These are phyloP conservation scores for Nyctalus aviator DNA, from an alignment of 2,797 vertebrate genomes.

Conservation along the genomic window DNA sequence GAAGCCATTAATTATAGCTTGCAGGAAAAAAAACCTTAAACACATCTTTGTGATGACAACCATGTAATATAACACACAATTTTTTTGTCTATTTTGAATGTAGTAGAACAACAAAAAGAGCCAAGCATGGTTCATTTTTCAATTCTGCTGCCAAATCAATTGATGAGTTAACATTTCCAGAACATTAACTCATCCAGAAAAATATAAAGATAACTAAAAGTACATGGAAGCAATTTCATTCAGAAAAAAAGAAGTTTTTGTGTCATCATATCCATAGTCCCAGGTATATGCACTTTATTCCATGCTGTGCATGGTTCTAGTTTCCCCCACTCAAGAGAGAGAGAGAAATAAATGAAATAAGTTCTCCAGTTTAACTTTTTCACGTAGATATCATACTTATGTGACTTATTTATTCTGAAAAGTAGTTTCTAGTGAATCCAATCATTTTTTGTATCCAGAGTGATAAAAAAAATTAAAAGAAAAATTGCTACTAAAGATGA, in stretches of 20 bases:
- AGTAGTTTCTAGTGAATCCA: constrained; percentile 34
- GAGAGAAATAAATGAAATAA: not conserved
- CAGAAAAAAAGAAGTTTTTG: not conserved
- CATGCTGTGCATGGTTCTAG: not conserved
- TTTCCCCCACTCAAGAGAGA: not conserved
- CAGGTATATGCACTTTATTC: not conserved
- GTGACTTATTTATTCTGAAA: constrained; percentile 42
- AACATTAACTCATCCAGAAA: not conserved
- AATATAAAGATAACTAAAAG: constrained; percentile 22
- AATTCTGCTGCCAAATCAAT: not conserved
- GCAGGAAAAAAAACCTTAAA: not conserved
- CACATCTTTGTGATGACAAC: not conserved
- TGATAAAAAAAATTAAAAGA: constrained; percentile 69
- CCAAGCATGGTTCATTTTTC: not conserved
- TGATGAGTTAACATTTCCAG: not conserved
- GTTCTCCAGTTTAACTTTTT: constrained; percentile 45
- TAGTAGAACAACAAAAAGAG: not conserved
- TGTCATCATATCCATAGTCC: not conserved
- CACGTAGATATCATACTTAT: not conserved
- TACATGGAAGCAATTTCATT: not conserved
- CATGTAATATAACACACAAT: not conserved
- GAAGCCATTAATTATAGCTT: not conserved
- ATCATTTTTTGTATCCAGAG: constrained; percentile 18
- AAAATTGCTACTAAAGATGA: constrained; percentile 46
- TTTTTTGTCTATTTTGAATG: not conserved